Evolutionary conservation across 1,140 invertebrate genomes (phyloP).

Genomic region (Leptopilina clavipes): DNA sequence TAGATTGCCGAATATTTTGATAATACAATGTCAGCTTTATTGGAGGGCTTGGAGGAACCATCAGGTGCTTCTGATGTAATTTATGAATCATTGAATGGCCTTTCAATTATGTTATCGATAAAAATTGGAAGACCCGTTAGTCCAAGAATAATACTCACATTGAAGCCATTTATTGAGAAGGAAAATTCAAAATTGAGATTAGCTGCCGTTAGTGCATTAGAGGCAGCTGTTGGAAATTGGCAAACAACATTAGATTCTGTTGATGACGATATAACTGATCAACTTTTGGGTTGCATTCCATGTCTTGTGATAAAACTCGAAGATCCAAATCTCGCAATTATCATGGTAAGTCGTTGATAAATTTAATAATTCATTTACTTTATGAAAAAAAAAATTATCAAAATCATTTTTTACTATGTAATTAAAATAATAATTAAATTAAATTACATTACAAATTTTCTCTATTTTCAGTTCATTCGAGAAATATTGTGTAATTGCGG

Average conservation of each 20-base stretch:
- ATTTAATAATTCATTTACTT: slow-evolving; percentile 37
- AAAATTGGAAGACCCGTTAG: slow-evolving; percentile 61
- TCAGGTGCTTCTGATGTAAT: slow-evolving; percentile 63
- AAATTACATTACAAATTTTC: no score
- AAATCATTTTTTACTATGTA: no score
- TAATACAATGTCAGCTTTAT: slow-evolving; percentile 61
- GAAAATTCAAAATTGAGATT: slow-evolving; percentile 67
- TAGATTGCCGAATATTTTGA: slow-evolving; percentile 69
- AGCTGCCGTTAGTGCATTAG: slow-evolving; percentile 63
- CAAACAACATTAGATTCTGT: slow-evolving; percentile 52
- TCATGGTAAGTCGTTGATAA: slow-evolving; percentile 50
- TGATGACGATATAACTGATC: slow-evolving; percentile 65
- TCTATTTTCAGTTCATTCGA: slow-evolving; percentile 56
- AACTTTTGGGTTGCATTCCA: slow-evolving; percentile 66
- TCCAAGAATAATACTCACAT: slow-evolving; percentile 63
- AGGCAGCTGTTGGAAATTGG: slow-evolving; percentile 60
- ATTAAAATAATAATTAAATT: no score
- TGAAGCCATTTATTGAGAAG: slow-evolving; percentile 70
- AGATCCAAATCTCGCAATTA: slow-evolving; percentile 58
- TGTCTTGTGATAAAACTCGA: slow-evolving; percentile 66
- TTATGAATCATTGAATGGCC: slow-evolving; percentile 65
- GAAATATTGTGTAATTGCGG: slow-evolving; percentile 59
- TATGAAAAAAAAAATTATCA: no score
- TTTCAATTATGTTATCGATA: slow-evolving; percentile 62
- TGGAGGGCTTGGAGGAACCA: slow-evolving; percentile 67